A percentile compares a stretch with the other conserved stretches of the same genome.
Conservation (phyloP, 2,797 vertebrate genomes). For the Xyrichtys novacula region DNA sequence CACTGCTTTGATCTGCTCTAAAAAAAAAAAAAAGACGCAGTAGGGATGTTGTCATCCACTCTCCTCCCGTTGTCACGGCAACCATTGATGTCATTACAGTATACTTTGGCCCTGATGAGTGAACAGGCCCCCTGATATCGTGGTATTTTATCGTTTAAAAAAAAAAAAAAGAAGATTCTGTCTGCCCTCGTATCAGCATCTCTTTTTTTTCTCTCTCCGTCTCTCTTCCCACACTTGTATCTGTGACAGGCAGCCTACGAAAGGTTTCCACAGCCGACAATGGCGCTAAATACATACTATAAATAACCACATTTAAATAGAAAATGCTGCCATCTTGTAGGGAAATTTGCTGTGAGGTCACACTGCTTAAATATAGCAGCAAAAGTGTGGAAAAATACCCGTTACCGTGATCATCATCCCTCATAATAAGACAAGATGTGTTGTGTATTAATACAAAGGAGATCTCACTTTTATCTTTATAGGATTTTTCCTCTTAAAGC, state of each 20-base stretch:
- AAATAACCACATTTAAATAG: constrained; percentile 63
- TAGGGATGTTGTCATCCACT: constrained; percentile 78
- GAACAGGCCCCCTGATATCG: constrained; percentile 61
- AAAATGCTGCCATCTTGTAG: constrained; percentile 32
- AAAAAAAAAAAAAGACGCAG: constrained; percentile 68
- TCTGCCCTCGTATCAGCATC: constrained; percentile 34
- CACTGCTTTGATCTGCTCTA: constrained; percentile 62
- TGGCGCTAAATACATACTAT: constrained; percentile 44
- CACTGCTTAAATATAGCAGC: constrained; percentile 7
- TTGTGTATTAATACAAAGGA: background rate
- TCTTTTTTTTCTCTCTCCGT: constrained; percentile 22
- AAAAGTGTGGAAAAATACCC: constrained; percentile 6
- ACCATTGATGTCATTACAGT: constrained; percentile 88
- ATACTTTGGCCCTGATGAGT: constrained; percentile 63
- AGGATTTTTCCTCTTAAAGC: constrained; percentile 5
- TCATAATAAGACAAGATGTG: background rate
- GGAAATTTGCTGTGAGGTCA: constrained; percentile 9
- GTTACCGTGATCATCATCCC: no score
- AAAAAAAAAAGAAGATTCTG: constrained; percentile 26
- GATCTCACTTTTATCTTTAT: background rate
- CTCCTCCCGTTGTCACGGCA: constrained; percentile 84
- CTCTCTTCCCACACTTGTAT: constrained; percentile 29
- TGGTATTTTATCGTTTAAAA: constrained; percentile 48
- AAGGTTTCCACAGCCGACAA: constrained; percentile 54
- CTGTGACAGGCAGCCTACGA: constrained; percentile 50